phyloP scores from a whole-genome alignment of 2,797 vertebrate genomes.

The Sebastes trivittatus region DNA sequence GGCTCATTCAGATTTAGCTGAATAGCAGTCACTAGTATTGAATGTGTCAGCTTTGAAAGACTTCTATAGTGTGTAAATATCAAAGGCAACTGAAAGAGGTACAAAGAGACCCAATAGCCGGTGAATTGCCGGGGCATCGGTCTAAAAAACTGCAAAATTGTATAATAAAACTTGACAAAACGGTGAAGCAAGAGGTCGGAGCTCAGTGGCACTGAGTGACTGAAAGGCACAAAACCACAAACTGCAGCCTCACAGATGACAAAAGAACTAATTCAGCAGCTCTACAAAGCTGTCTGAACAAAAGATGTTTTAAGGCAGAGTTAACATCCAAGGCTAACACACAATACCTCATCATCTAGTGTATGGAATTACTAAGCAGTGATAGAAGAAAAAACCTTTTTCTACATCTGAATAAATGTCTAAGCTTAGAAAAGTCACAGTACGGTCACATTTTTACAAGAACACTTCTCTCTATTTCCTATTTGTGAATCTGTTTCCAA shows the following conservation, averaged over 20 bases:
- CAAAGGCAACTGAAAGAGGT: neutral
- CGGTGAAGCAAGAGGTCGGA: neutral
- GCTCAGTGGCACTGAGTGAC: neutral
- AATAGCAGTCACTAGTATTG: neutral
- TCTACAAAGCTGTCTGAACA: neutral
- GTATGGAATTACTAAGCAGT: neutral
- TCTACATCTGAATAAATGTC: neutral
- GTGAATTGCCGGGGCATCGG: neutral
- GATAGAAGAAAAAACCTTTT: neutral
- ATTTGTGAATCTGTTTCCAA: conserved; percentile 21
- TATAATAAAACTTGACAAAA: neutral
- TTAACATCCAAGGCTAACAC: neutral
- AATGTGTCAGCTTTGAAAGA: neutral
- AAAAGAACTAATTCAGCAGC: neutral
- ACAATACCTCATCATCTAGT: neutral
- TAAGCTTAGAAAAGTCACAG: neutral
- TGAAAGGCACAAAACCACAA: neutral
- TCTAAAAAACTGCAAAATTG: neutral
- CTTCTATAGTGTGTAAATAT: neutral
- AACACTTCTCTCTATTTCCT: neutral
- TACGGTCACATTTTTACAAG: neutral
- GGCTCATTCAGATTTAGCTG: neutral
- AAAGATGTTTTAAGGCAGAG: neutral
- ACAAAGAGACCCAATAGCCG: neutral
- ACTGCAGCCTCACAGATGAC: neutral